phyloP scores from a whole-genome alignment of 1,140 invertebrate genomes.

The Orchesella cincta region DNA sequence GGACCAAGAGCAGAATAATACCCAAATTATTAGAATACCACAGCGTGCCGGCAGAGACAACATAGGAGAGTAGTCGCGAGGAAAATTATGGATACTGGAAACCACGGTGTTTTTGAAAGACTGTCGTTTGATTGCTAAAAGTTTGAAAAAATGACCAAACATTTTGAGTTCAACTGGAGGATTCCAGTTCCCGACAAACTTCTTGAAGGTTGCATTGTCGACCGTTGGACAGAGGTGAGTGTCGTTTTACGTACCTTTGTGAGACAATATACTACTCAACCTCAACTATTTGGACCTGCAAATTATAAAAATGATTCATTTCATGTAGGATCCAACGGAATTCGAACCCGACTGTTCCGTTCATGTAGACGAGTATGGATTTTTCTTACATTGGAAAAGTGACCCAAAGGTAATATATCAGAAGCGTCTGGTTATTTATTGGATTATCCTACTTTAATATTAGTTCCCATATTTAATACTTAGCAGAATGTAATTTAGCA shows the following conservation, averaged over 20 bases:
- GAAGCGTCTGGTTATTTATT: too few species aligned
- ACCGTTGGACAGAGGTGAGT: conserved; percentile 89
- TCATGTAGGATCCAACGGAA: conserved; percentile 11
- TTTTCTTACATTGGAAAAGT: conserved; percentile 99
- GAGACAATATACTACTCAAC: not conserved
- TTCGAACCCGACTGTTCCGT: conserved; percentile 78
- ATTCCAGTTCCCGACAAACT: conserved; percentile 86
- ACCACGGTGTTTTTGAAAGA: too few species aligned
- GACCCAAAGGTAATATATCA: conserved; percentile 85
- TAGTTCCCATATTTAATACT: too few species aligned
- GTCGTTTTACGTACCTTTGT: not conserved
- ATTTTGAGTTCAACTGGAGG: conserved; percentile 98
- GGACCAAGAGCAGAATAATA: not conserved
- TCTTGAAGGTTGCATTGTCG: conserved; percentile 80
- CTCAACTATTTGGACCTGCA: not conserved
- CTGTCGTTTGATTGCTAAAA: not conserved
- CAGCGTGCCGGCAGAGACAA: too few species aligned
- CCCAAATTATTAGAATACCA: too few species aligned
- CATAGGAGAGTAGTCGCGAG: too few species aligned
- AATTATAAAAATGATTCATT: not conserved
- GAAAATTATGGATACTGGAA: too few species aligned
- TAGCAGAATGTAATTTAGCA: too few species aligned
- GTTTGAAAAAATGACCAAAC: conserved; percentile 80
- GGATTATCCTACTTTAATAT: too few species aligned
- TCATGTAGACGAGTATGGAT: conserved; percentile 97